phyloP scores from a whole-genome alignment of 2,113 vertebrate genomes.

The Melozone crissalis region DNA sequence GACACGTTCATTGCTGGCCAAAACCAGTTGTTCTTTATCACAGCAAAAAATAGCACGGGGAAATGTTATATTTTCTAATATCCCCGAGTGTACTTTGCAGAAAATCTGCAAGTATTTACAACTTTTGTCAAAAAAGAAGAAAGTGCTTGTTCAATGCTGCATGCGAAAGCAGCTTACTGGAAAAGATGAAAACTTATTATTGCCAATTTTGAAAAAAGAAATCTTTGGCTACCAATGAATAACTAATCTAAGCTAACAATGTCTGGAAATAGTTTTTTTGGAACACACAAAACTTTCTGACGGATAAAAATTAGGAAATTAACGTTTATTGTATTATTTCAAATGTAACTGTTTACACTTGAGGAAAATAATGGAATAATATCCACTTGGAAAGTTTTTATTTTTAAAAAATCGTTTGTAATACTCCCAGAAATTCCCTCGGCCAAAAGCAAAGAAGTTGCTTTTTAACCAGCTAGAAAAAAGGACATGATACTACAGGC shows the following conservation, averaged over 20 bases:
- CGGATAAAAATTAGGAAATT: conserved; percentile 78
- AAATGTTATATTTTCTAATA: conserved; percentile 50
- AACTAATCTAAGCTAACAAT: conserved; percentile 77
- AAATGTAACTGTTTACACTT: conserved; percentile 83
- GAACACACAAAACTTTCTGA: conserved; percentile 65
- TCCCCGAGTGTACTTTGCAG: conserved; percentile 49
- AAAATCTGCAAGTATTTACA: conserved; percentile 62
- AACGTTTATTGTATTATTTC: conserved; percentile 80
- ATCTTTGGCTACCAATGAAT: conserved; percentile 76
- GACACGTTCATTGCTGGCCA: neutral
- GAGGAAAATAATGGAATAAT: conserved; percentile 81
- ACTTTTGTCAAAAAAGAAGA: conserved; percentile 70
- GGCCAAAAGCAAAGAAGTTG: conserved; percentile 61
- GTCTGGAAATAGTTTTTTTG: conserved; percentile 77
- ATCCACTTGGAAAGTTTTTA: conserved; percentile 76
- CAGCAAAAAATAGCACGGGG: neutral
- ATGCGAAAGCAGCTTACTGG: conserved; percentile 78
- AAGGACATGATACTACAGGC: conserved; percentile 38
- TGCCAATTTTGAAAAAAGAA: conserved; percentile 78
- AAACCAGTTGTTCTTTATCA: neutral
- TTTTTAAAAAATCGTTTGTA: conserved; percentile 66
- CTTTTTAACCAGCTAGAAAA: conserved; percentile 66
- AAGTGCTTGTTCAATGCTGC: conserved; percentile 32
- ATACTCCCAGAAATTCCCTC: conserved; percentile 72
- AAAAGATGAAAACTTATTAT: conserved; percentile 73